A percentile compares a stretch with the other conserved stretches of the same genome.
phyloP scores from a whole-genome alignment of 1,140 invertebrate genomes.

The Oncopodura yosiiana region DNA sequence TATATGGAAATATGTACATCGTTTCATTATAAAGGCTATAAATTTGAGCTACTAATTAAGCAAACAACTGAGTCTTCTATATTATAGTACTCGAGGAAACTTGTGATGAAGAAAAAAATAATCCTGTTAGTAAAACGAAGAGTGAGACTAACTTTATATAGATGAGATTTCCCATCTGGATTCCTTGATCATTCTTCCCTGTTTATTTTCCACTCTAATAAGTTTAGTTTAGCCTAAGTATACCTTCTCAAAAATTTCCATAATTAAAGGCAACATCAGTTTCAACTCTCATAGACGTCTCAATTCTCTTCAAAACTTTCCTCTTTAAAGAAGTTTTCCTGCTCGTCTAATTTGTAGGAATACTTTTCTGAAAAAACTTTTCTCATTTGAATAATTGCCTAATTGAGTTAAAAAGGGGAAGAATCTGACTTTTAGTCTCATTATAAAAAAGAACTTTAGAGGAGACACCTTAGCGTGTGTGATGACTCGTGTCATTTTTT shows the following conservation, averaged over 20 bases:
- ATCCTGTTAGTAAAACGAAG: too few species aligned
- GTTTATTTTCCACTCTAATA: neutral
- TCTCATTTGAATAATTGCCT: slow-evolving; percentile 21
- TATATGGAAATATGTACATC: too few species aligned
- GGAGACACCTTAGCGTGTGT: neutral
- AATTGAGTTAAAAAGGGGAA: slow-evolving; percentile 19
- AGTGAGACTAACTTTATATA: too few species aligned
- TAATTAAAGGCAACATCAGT: slow-evolving; percentile 15
- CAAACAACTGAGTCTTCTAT: slow-evolving; percentile 11
- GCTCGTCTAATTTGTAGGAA: too few species aligned
- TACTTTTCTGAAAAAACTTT: too few species aligned
- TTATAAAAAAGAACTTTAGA: too few species aligned
- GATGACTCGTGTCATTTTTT: neutral
- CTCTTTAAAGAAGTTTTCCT: too few species aligned
- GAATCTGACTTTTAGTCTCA: neutral
- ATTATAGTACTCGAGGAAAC: neutral
- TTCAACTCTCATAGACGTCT: too few species aligned
- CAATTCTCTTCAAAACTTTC: too few species aligned
- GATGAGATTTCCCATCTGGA: neutral
- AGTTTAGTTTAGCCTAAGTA: neutral
- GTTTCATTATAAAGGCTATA: too few species aligned
- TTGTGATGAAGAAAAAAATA: too few species aligned
- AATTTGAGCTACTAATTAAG: too few species aligned
- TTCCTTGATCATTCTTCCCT: neutral
- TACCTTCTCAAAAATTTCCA: slow-evolving; percentile 3